Base-by-base conservation (phyloP, 2,797 vertebrate genomes). In the Tokudaia muenninki region DNA sequence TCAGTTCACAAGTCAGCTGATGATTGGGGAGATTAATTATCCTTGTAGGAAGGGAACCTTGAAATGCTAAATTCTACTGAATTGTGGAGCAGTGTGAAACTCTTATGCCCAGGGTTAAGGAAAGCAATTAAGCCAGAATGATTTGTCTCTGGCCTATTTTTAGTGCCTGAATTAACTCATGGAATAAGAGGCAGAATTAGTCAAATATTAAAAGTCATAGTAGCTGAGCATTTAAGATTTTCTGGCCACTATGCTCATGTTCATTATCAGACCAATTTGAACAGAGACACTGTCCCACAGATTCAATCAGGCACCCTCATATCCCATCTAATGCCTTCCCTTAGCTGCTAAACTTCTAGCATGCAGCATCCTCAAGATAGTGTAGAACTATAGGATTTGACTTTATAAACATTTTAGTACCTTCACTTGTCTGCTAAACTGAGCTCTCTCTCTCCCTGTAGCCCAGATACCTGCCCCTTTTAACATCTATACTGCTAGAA, bases 41-140 rank as follows among this genome's bases (percentile, higher is more conserved):
- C 37, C 26, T 91, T 81, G 31, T 57, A 52, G 4, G 57, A 94
- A 92, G 29, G 57, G 26, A 92, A 29, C 10, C 65, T 78, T 94
- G 90, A 80, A 94, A 92, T 94, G 86, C 37, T 80, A 96, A 91
- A 67, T 94, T 95, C 7, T 70, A 26, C 29, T 77, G 87, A 92
- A 91, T 44, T 87, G 29, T 78, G 74, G 34, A 96, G 37, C 81
- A 78, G 86, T 17, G 6, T 59, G 44, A 95, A 92, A 41, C n/a
- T 87, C 55, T 19, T 84, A 81, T 50, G 24, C 57, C 55, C 77
- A 95, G 52, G 95, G 70, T 83, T 89, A 90, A 87, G 37, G 37
- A 92, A 93, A 92, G 37, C 47, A 92, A 41, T 77, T 59, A 96
- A 78, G 78, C 19, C 52, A 92, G 17, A 74, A 31, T 78, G 77